These are phyloP conservation scores for Urocynchramus pylzowi DNA, from an alignment of 2,113 vertebrate species.

Conservation along the genomic window DNA sequence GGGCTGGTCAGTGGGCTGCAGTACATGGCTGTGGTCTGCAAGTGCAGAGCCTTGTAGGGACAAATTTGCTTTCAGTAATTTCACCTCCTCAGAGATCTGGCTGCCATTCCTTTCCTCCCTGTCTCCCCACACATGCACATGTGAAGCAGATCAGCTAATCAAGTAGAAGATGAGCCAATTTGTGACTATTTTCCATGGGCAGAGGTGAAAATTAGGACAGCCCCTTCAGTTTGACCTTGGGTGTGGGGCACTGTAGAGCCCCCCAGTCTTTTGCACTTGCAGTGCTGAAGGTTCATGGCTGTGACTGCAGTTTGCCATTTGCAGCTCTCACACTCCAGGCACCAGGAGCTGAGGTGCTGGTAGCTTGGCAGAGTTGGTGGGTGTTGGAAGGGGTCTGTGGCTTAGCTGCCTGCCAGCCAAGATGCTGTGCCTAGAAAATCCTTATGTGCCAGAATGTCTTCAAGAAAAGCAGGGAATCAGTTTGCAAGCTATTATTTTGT, in stretches of 20 bases:
- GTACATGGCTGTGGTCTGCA: not conserved
- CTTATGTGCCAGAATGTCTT: not conserved
- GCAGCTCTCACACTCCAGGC: not conserved
- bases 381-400: not conserved
- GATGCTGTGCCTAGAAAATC: not conserved
- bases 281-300: not conserved
- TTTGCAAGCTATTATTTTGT: not conserved
- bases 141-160: not conserved
- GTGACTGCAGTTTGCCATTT: not conserved
- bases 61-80: not conserved
- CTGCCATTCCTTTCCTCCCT: not conserved
- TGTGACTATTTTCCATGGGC: not conserved
- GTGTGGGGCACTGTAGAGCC: fast-evolving
- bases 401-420: fast-evolving
- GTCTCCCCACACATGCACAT: not conserved
- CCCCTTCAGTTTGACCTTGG: not conserved
- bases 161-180: not conserved
- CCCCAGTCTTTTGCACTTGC: not conserved
- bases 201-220: not conserved
- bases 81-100: not conserved
- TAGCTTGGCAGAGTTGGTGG: not conserved
- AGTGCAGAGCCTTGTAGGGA: fast-evolving
- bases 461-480: not conserved
- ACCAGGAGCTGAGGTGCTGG: not conserved
- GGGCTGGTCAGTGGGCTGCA: not conserved